These are phyloP conservation scores for Limnothrissa miodon DNA, from an alignment of 2,113 vertebrate genomes.

Conservation along the genomic window DNA sequence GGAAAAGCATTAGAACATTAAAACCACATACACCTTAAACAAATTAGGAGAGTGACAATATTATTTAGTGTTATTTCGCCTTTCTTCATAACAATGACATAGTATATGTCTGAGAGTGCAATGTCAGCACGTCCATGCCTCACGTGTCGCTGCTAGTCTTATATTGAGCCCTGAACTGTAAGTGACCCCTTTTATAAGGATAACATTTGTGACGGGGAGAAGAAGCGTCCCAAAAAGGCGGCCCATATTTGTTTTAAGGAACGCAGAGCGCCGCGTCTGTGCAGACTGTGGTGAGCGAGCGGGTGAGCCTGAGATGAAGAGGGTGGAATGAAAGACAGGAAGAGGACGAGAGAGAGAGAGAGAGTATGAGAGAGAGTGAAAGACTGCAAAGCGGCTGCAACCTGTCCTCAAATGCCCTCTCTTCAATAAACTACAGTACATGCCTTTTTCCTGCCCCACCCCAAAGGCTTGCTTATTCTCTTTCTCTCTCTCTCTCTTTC, in stretches of 20 bases:
- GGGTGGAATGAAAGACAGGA: slow-evolving; percentile 22
- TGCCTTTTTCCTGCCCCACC: slow-evolving; percentile 16
- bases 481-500: slow-evolving; percentile 22
- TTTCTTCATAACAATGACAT: background rate
- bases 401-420: slow-evolving; percentile 55
- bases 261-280: background rate
- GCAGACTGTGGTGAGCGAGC: background rate
- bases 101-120: background rate
- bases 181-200: slow-evolving; percentile 2
- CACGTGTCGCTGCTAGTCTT: background rate
- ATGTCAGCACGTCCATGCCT: background rate
- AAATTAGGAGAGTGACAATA: background rate
- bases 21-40: background rate
- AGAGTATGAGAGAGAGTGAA: slow-evolving; percentile 17
- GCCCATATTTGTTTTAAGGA: slow-evolving; percentile 18
- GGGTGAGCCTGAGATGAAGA: background rate
- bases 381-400: slow-evolving; percentile 33
- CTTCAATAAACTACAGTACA: slow-evolving; percentile 20
- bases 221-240: background rate
- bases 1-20: background rate
- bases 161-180: background rate
- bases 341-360: slow-evolving; percentile 13
- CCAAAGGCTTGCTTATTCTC: background rate
- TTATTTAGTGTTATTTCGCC: background rate
- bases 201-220: slow-evolving; percentile 8